A percentile compares a stretch with the other conserved stretches of the same genome.
Evolutionary conservation across 2,113 vertebrate species (phyloP).

Genomic region (Proterorhinus semilunaris): DNA sequence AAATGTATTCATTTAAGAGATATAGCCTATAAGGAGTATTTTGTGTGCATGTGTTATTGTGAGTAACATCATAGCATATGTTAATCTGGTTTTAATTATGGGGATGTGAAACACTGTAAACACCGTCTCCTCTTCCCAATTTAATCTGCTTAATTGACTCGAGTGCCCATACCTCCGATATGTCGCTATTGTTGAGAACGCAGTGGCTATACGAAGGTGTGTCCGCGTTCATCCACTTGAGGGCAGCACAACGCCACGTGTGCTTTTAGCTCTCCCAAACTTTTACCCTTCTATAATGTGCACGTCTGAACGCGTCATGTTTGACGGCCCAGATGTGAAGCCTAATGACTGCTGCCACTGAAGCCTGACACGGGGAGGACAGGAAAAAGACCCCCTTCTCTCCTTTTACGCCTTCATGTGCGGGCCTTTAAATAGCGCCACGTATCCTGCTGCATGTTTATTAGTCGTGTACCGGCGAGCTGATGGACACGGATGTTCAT

Average conservation of each 20-base stretch:
- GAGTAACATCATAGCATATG: no score
- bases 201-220: neutral
- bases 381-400: slow-evolving; percentile 72
- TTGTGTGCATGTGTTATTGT: no score
- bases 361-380: slow-evolving; percentile 74
- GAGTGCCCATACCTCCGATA: no score
- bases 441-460: slow-evolving; percentile 67
- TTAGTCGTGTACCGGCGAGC: slow-evolving; percentile 71
- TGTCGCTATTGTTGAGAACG: no score
- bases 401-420: slow-evolving; percentile 58
- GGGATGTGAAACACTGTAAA: no score
- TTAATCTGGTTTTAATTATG: no score
- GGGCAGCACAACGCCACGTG: slow-evolving; percentile 52
- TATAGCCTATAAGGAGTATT: no score
- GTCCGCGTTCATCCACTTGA: slow-evolving; percentile 42
- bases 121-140: no score
- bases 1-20: no score
- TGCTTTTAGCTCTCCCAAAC: neutral
- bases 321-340: slow-evolving; percentile 51
- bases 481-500: slow-evolving; percentile 78
- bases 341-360: slow-evolving; percentile 51
- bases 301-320: slow-evolving; percentile 20
- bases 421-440: slow-evolving; percentile 70
- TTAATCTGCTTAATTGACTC: no score
- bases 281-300: neutral